These are phyloP conservation scores for Choreutis nemorana DNA, from an alignment of 2,888 invertebrate genomes.

Conservation along the genomic window DNA sequence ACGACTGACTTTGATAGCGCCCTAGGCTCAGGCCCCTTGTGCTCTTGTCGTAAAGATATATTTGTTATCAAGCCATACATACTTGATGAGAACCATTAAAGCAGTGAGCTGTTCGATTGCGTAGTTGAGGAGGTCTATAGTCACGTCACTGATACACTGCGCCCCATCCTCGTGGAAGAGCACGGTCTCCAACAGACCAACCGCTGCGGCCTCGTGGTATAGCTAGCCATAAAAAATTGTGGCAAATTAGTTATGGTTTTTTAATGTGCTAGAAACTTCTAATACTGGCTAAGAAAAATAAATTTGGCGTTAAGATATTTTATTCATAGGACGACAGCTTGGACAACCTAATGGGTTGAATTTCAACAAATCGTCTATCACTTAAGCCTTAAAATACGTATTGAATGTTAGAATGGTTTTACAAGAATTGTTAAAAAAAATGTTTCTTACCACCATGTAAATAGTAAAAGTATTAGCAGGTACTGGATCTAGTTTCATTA, in stretches of 20 bases:
- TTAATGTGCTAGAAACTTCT: too few relatives aligned
- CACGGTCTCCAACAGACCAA: constrained; percentile 83
- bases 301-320: too few relatives aligned
- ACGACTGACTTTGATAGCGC: too few relatives aligned
- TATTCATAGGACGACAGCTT: too few relatives aligned
- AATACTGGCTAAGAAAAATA: too few relatives aligned
- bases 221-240: too few relatives aligned
- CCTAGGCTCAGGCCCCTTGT: not conserved
- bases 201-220: constrained; percentile 82
- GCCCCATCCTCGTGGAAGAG: constrained; percentile 83
- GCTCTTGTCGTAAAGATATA: constrained; percentile 3
- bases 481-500: constrained; percentile 73
- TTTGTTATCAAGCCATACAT: constrained; percentile 12
- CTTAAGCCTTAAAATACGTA: too few relatives aligned
- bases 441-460: constrained; percentile 79
- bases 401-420: too few relatives aligned
- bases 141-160: constrained; percentile 77
- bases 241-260: too few relatives aligned
- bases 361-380: not conserved
- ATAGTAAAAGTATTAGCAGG: constrained; percentile 77
- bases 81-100: constrained; percentile 64
- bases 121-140: constrained; percentile 86
- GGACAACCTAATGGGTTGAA: not conserved
- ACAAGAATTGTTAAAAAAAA: too few relatives aligned
- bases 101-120: constrained; percentile 73